A percentile compares a stretch with the other conserved stretches of the same genome.
phyloP scores from a whole-genome alignment of 2,888 invertebrate genomes.

The Molorchus minor region DNA sequence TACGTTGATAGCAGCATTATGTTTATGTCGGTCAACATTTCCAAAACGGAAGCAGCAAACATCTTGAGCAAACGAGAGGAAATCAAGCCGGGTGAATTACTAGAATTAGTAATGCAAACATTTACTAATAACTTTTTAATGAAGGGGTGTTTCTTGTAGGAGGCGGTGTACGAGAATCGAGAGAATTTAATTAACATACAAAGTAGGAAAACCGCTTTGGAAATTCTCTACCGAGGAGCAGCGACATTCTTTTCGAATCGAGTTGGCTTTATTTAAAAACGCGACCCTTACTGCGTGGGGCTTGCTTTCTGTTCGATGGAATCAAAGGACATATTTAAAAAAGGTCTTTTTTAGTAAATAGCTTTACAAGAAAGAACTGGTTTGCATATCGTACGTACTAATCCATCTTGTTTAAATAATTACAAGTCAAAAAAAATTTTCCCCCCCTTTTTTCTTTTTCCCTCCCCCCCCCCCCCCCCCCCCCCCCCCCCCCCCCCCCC shows the following conservation, averaged over 20 bases:
- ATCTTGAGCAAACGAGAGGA: conserved; percentile 6
- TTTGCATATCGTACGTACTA: too few relatives aligned
- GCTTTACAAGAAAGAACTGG: too few relatives aligned
- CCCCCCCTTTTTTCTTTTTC: too few relatives aligned
- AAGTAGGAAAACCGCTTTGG: conserved; percentile 5
- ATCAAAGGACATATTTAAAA: too few relatives aligned
- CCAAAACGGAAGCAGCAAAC: background rate
- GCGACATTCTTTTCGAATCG: background rate
- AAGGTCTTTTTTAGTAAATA: too few relatives aligned
- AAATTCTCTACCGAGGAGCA: background rate
- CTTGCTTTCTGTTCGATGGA: background rate
- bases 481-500: too few relatives aligned
- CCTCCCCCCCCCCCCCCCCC: too few relatives aligned
- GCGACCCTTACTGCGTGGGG: background rate
- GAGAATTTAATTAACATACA: conserved; percentile 14
- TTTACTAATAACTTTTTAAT: conserved; percentile 13
- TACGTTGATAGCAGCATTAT: conserved; percentile 1
- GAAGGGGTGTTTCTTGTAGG: conserved; percentile 4
- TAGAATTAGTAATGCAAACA: conserved; percentile 14
- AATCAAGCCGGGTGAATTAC: background rate
- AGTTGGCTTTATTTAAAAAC: background rate
- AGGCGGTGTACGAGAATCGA: background rate
- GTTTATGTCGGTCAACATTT: conserved; percentile 2
- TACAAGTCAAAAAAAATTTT: too few relatives aligned
- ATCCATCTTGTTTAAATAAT: too few relatives aligned